Conservation (phyloP, 2,888 invertebrate genomes). For the Pilophorus perplexus region DNA sequence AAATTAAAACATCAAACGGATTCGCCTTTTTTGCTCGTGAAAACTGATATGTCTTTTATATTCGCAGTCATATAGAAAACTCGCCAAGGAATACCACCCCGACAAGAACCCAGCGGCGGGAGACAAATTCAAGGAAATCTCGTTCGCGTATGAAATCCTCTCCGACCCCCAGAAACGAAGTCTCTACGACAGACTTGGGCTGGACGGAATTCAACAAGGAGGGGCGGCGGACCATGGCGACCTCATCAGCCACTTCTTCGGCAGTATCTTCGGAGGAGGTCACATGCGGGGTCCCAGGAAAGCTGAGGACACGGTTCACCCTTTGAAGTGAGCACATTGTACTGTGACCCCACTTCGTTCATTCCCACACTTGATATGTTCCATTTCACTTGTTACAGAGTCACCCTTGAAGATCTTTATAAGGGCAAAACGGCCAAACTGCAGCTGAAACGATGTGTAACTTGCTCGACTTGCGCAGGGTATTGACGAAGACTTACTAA, state of each 20-base stretch:
- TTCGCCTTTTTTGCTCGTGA: too few relatives aligned
- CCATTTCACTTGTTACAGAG: too few relatives aligned
- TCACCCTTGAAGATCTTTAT: conserved; percentile 86
- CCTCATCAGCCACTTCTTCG: conserved; percentile 65
- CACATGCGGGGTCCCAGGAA: conserved; percentile 59
- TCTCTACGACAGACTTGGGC: conserved; percentile 78
- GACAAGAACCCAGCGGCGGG: conserved; percentile 86
- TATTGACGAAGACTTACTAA: too few relatives aligned
- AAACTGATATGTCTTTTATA: too few relatives aligned
- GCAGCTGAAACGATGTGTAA: conserved; percentile 77
- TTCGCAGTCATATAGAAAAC: conserved; percentile 80
- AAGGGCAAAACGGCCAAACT: conserved; percentile 82
- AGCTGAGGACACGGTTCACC: conserved; percentile 81
- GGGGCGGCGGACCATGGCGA: conserved; percentile 59
- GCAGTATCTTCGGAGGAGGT: conserved; percentile 55
- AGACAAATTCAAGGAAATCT: conserved; percentile 93
- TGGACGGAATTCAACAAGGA: conserved; percentile 81
- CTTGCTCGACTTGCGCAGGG: conserved; percentile 75
- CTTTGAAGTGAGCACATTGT: conserved; percentile 66
- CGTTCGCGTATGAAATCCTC: conserved; percentile 89
- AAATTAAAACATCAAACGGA: too few relatives aligned
- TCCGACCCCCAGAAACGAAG: conserved; percentile 84
- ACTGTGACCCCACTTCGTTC: too few relatives aligned
- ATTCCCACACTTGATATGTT: too few relatives aligned
- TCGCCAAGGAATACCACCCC: conserved; percentile 93